phyloP scores from a whole-genome alignment of 1,140 invertebrate species.

The Eueides isabella region DNA sequence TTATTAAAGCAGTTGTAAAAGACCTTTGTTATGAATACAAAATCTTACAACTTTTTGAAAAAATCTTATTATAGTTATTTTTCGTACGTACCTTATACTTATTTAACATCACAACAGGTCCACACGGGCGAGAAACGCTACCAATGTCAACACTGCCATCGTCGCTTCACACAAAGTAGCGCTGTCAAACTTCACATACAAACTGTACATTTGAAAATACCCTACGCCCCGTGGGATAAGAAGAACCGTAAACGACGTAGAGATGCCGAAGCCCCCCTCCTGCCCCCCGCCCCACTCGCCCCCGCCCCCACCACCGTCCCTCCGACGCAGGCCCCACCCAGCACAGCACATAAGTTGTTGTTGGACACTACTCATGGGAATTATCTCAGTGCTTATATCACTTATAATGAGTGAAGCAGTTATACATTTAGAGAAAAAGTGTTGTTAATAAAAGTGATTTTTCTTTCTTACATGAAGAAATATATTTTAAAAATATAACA shows the following conservation, averaged over 20 bases:
- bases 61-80: too few species aligned
- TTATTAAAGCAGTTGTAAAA: too few species aligned
- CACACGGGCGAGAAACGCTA: constrained; percentile 73
- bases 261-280: background rate
- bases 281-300: background rate
- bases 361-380: constrained; percentile 49
- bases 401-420: constrained; percentile 54
- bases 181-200: constrained; percentile 76
- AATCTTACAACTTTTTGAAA: too few species aligned
- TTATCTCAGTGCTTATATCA: constrained; percentile 73
- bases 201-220: constrained; percentile 75
- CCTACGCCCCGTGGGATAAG: constrained; percentile 75
- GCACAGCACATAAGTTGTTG: constrained; percentile 24
- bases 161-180: constrained; percentile 73
- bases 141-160: constrained; percentile 69
- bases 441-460: too few species aligned
- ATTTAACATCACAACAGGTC: too few species aligned
- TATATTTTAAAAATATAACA: too few species aligned
- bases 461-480: too few species aligned
- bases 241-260: constrained; percentile 62
- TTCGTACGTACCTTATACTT: too few species aligned
- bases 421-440: too few species aligned
- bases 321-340: constrained; percentile 22
- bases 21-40: too few species aligned
- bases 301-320: constrained; percentile 12